Conservation (phyloP, 2,113 vertebrate genomes). For the Vidua chalybeata region DNA sequence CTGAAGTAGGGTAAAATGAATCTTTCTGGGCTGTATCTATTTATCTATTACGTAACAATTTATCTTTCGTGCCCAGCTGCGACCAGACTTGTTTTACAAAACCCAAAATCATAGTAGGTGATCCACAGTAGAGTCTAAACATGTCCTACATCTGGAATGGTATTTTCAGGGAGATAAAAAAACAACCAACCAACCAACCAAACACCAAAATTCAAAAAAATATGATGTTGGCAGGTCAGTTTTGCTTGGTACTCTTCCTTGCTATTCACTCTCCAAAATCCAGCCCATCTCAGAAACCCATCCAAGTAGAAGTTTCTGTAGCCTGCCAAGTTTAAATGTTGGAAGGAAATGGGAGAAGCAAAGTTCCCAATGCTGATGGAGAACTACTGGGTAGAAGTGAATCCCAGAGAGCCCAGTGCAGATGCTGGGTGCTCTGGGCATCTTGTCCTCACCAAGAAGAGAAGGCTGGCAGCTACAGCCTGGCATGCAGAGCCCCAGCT, state of each 20-base stretch:
- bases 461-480: background rate
- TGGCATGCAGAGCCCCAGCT: background rate
- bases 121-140: background rate
- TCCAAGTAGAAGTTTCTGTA: background rate
- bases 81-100: conserved; percentile 2
- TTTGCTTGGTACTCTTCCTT: background rate
- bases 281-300: background rate
- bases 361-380: background rate
- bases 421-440: background rate
- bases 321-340: background rate
- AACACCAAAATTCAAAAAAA: background rate
- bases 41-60: background rate
- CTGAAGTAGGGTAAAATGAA: background rate
- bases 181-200: background rate
- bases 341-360: background rate
- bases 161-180: background rate
- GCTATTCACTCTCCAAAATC: background rate
- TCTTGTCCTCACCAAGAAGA: background rate
- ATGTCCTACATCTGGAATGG: background rate
- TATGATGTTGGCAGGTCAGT: background rate
- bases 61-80: background rate
- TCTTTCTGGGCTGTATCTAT: background rate
- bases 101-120: background rate
- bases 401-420: background rate
- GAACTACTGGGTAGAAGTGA: background rate